Evolutionary conservation across 2,888 invertebrate species (phyloP).

Genomic region (Aethes cnicana): DNA sequence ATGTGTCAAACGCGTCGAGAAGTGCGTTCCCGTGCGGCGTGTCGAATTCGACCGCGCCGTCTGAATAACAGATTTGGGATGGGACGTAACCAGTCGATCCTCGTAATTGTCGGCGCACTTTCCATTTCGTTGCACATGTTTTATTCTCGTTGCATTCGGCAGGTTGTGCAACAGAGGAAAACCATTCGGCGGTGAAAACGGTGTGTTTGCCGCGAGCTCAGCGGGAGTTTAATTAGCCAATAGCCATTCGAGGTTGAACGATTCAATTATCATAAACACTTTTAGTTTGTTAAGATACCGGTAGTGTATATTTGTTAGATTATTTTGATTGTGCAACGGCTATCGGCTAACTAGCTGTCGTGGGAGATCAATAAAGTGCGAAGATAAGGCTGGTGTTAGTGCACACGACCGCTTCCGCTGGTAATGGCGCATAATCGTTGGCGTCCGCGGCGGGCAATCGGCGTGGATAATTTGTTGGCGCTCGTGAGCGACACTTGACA

Average conservation of each 20-base stretch:
- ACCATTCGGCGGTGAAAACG: slow-evolving; percentile 31
- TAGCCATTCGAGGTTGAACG: slow-evolving; percentile 26
- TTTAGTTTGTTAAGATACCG: neutral
- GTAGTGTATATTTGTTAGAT: slow-evolving; percentile 3
- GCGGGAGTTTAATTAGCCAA: slow-evolving; percentile 30
- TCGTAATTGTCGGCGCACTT: slow-evolving; percentile 52
- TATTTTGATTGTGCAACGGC: neutral
- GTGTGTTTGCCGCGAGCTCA: slow-evolving; percentile 29
- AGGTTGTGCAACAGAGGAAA: slow-evolving; percentile 45
- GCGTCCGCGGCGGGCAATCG: neutral
- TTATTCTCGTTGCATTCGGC: slow-evolving; percentile 48
- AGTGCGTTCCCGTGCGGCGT: slow-evolving; percentile 14
- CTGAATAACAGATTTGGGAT: slow-evolving; percentile 50
- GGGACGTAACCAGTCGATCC: slow-evolving; percentile 36
- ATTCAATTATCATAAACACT: slow-evolving; percentile 18
- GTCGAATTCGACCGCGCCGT: slow-evolving; percentile 44
- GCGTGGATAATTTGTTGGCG: slow-evolving; percentile 15
- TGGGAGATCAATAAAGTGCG: slow-evolving; percentile 14
- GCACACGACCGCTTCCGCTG: slow-evolving; percentile 20
- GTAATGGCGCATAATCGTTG: slow-evolving; percentile 22
- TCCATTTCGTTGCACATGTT: slow-evolving; percentile 60
- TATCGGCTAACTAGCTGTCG: slow-evolving; percentile 2
- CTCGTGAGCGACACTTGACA: slow-evolving; percentile 21
- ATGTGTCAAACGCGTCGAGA: slow-evolving; percentile 30
- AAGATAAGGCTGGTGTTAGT: slow-evolving; percentile 14